phyloP scores from a whole-genome alignment of 2,888 invertebrate species.

The Julus scandinavius region DNA sequence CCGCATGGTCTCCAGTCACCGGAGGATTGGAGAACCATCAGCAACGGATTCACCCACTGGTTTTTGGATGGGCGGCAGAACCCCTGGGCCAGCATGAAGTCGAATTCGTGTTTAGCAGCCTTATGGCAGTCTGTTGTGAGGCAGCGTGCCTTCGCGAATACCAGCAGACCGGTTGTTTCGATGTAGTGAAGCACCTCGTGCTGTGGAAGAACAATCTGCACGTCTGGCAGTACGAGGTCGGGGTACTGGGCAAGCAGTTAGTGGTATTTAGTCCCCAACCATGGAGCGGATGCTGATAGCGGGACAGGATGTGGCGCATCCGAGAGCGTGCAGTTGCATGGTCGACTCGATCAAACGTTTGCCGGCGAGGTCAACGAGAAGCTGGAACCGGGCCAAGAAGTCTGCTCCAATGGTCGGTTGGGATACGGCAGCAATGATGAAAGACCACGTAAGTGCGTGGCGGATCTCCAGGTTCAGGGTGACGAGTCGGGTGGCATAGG shows the following conservation, averaged over 20 bases:
- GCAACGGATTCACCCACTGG: not conserved
- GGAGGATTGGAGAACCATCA: not conserved
- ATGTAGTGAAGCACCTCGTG: not conserved
- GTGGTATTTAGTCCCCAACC: not conserved
- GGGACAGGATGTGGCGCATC: too few relatives aligned
- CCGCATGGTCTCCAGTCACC: slow-evolving; percentile 13
- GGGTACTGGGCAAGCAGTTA: not conserved
- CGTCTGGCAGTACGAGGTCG: not conserved
- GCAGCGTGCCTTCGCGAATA: not conserved
- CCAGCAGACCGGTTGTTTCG: not conserved
- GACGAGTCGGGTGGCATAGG: too few relatives aligned
- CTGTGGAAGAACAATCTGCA: not conserved
- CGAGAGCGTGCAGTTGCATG: too few relatives aligned
- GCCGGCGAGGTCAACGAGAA: too few relatives aligned
- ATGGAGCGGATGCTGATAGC: not conserved
- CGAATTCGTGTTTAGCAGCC: not conserved
- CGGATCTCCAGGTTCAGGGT: too few relatives aligned
- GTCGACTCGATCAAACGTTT: too few relatives aligned
- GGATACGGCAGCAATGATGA: too few relatives aligned
- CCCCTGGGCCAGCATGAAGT: too few relatives aligned
- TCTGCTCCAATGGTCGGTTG: too few relatives aligned
- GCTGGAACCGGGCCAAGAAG: too few relatives aligned
- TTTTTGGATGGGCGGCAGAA: not conserved
- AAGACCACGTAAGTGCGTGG: too few relatives aligned
- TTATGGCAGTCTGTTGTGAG: not conserved